These are phyloP conservation scores for Pyrocoelia pectoralis DNA, from an alignment of 2,888 invertebrate genomes.

Conservation along the genomic window DNA sequence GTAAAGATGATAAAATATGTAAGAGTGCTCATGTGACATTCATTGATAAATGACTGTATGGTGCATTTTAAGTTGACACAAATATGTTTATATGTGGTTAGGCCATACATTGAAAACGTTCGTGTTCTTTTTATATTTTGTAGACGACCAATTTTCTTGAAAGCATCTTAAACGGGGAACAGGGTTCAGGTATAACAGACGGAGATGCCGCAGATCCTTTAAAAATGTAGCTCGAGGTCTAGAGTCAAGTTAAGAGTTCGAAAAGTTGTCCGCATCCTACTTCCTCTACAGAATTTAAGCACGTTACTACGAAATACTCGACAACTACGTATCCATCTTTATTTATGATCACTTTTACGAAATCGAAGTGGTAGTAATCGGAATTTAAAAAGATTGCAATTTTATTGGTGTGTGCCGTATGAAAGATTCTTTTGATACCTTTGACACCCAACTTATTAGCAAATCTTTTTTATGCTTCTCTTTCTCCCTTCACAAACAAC, in stretches of 20 bases:
- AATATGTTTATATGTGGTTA: conserved; percentile 40
- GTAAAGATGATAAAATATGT: conserved; percentile 36
- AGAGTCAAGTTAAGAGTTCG: conserved; percentile 44
- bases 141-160: conserved; percentile 54
- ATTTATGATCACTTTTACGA: conserved; percentile 45
- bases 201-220: conserved; percentile 55
- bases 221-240: conserved; percentile 54
- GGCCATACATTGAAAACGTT: conserved; percentile 37
- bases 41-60: conserved; percentile 41
- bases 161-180: conserved; percentile 53
- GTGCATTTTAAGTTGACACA: conserved; percentile 43
- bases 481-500: conserved; percentile 4
- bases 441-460: conserved; percentile 33
- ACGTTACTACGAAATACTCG: conserved; percentile 44
- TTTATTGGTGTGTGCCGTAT: conserved; percentile 47
- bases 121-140: conserved; percentile 45
- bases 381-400: conserved; percentile 50
- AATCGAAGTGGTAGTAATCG: conserved; percentile 40
- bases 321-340: conserved; percentile 41
- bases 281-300: conserved; percentile 45
- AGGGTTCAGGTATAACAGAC: conserved; percentile 51
- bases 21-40: conserved; percentile 35
- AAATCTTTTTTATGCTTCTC: conserved; percentile 13
- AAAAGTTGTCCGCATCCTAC: conserved; percentile 47
- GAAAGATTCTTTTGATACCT: conserved; percentile 41